phyloP scores from a whole-genome alignment of 1,140 invertebrate species.

The Heliothis virescens region DNA sequence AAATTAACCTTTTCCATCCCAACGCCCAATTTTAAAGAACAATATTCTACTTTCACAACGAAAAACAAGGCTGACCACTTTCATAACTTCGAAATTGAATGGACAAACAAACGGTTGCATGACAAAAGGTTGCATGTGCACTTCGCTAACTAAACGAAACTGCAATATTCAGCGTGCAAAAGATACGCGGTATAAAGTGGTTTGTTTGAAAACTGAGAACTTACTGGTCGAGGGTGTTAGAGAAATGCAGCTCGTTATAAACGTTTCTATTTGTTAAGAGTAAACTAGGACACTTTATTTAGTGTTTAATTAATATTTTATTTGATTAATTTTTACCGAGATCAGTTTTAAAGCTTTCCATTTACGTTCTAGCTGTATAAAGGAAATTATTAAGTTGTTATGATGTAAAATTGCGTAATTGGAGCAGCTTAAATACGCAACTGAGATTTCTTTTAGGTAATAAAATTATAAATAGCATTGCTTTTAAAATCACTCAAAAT shows the following conservation, averaged over 20 bases:
- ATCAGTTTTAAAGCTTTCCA: too few relatives aligned
- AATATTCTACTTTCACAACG: not conserved
- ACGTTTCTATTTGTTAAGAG: not conserved
- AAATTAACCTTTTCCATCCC: too few relatives aligned
- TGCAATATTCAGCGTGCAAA: constrained; percentile 3
- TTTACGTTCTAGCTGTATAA: too few relatives aligned
- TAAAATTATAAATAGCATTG: too few relatives aligned
- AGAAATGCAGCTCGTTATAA: constrained; percentile 3
- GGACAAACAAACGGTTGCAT: not conserved
- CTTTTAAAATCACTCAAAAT: not conserved
- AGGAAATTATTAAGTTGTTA: too few relatives aligned
- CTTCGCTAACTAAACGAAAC: not conserved
- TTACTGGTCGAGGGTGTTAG: not conserved
- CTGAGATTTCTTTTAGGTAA: too few relatives aligned
- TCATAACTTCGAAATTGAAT: constrained; percentile 17
- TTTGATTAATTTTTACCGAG: too few relatives aligned
- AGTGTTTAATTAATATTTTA: too few relatives aligned
- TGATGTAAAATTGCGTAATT: too few relatives aligned
- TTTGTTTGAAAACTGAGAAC: constrained; percentile 11
- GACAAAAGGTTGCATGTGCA: not conserved
- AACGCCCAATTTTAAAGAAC: too few relatives aligned
- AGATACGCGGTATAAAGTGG: not conserved
- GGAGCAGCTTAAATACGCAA: too few relatives aligned
- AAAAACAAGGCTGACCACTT: not conserved
- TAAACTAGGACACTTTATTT: not conserved